phyloP scores from a whole-genome alignment of 53 echinoderm and acorn worm genomes.

The Paracentrotus lividus region DNA sequence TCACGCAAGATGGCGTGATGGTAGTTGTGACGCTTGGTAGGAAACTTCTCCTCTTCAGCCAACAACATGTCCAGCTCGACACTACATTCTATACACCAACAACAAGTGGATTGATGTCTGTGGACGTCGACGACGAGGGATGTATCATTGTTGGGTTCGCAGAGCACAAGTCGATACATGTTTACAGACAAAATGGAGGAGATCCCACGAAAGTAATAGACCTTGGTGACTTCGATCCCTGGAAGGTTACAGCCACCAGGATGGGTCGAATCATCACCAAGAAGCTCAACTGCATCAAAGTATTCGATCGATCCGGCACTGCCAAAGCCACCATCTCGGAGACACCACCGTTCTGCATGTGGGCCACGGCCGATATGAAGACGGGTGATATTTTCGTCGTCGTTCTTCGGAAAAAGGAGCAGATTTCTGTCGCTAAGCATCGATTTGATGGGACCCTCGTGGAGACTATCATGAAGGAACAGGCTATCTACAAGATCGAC shows the following conservation, averaged over 20 bases:
- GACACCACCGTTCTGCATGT: constrained; percentile 25
- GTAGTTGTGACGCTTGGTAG: constrained; percentile 17
- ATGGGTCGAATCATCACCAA: constrained; percentile 43
- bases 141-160: constrained; percentile 51
- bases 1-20: constrained; percentile 1
- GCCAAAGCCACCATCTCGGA: constrained; percentile 40
- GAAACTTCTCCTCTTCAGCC: constrained; percentile 23
- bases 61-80: background rate
- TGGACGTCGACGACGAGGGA: constrained; percentile 49
- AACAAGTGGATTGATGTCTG: constrained; percentile 53
- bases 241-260: constrained; percentile 16
- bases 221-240: constrained; percentile 51
- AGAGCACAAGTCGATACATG: constrained; percentile 57
- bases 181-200: constrained; percentile 13
- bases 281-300: constrained; percentile 20
- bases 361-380: background rate
- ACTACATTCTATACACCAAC: constrained; percentile 47
- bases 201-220: constrained; percentile 42
- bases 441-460: constrained; percentile 36
- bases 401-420: constrained; percentile 37
- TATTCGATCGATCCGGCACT: constrained; percentile 45
- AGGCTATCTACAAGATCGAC: constrained; percentile 51
- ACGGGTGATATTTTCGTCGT: constrained; percentile 33
- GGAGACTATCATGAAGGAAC: constrained; percentile 54
- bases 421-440: constrained; percentile 43